phyloP scores from a whole-genome alignment of 53 echinoderm and acorn worm genomes.

The Stichopus horrens region DNA sequence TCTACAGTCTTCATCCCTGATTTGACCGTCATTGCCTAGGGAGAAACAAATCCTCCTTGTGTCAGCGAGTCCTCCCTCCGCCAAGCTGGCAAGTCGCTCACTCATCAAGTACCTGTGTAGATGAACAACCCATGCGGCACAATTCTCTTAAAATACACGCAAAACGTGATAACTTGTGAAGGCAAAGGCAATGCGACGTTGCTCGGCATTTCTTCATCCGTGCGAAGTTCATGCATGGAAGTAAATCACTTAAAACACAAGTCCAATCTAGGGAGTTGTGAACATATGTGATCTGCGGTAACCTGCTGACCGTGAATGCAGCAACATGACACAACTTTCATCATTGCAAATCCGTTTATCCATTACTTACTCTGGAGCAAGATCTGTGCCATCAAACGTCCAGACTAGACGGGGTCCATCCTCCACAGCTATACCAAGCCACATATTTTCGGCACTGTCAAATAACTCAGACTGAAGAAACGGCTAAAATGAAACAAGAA shows the following conservation, averaged over 20 bases:
- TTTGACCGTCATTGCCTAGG: neutral
- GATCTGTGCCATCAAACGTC: slow-evolving; percentile 20
- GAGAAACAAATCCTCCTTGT: slow-evolving; percentile 7
- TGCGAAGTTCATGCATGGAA: no score
- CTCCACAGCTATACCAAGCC: neutral
- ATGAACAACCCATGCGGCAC: no score
- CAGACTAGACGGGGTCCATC: slow-evolving; percentile 5
- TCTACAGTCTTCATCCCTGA: slow-evolving; percentile 15
- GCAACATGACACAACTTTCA: no score
- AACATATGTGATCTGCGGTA: no score
- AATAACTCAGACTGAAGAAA: slow-evolving; percentile 10
- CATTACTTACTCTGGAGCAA: slow-evolving; percentile 16
- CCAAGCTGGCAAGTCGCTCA: neutral
- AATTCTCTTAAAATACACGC: no score
- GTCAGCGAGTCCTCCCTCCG: neutral
- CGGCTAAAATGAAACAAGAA: neutral
- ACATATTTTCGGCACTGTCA: slow-evolving; percentile 1
- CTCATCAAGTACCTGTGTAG: neutral
- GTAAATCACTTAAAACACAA: no score
- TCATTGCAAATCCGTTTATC: no score
- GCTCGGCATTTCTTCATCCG: no score
- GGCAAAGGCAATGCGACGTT: no score
- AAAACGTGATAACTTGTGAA: no score
- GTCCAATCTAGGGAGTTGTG: no score
- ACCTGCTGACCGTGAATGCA: no score